Evolutionary conservation across 2,113 vertebrate species (phyloP), one percentile per base, ranked within the genome.

Genomic region (Centropus bengalensis): DNA sequence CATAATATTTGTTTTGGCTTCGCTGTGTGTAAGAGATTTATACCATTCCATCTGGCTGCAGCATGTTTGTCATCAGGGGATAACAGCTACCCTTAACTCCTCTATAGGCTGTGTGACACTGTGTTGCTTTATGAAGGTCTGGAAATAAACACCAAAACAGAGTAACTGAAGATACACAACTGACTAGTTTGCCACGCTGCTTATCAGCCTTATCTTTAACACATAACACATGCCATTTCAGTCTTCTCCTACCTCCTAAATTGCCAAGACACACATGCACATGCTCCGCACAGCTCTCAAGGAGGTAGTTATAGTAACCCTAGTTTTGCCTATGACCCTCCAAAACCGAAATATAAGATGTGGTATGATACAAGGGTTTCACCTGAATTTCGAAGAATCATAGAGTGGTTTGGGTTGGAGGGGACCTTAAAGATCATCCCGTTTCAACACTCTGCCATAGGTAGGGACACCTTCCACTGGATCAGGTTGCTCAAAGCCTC

Each of bases 1-100:
- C 52, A 24, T 77, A 73, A 60, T 93, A 71, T 92, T 85, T 86
- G 80, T 56, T 96, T 95, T 93, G 86, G 63, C 78, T 86, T 58
- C n/a, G 19, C 27, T 63, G 78, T 62, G 42, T 44, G 78, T 76
- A 54, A 93, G 88, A 94, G 90, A 91, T 71, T 94, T 89, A 49
- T 60, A 63, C 86, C 22, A 9, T 77, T 86, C 92, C 94, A 78
- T 63, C 54, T 91, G 91, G 93, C 83, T 38, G 49, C 68, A 44
- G 91, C 18, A 22, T 21, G 64, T 62, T 93, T 93, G 86, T 28
- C 68, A 60, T 36, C 54, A 23, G 74, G 23, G 66, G 75, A 88
- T 59, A 77, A 63, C 71, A 75, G 71, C 83, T 38, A 24, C 80
- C 51, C 75, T 69, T 45, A 54, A 19, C 62, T 68, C 74, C 82